Evolutionary conservation across 2,113 vertebrate species (phyloP).

Genomic region (Eudyptes chrysolophus): DNA sequence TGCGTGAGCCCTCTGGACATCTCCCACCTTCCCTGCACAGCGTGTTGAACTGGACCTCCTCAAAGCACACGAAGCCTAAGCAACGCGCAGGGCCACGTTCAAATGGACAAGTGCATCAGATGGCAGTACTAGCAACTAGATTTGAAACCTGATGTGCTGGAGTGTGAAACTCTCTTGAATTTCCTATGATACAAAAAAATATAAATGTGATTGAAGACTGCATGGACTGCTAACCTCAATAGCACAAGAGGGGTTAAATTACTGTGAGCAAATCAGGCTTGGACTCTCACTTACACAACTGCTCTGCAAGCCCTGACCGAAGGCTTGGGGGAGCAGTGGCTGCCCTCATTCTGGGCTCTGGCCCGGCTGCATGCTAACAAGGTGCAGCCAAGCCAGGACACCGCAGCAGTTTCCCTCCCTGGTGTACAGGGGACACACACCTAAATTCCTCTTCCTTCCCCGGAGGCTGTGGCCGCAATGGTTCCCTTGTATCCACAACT

Average conservation of each 20-base stretch:
- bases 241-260: background rate
- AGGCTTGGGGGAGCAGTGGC: background rate
- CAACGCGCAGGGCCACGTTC: fast-evolving
- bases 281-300: background rate
- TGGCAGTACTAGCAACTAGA: background rate
- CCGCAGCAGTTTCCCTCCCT: background rate
- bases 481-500: background rate
- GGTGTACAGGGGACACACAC: too few relatives aligned
- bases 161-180: background rate
- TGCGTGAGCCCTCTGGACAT: background rate
- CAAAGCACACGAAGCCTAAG: background rate
- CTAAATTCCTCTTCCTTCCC: background rate
- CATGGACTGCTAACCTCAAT: background rate
- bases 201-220: background rate
- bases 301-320: background rate
- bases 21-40: background rate
- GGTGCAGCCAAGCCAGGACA: background rate
- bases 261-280: background rate
- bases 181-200: background rate
- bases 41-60: background rate
- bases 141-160: background rate
- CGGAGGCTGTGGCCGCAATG: background rate
- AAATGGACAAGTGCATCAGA: background rate
- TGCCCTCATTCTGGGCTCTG: background rate
- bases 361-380: background rate